phyloP scores from a whole-genome alignment of 2,888 invertebrate genomes.

The Seira musarum region DNA sequence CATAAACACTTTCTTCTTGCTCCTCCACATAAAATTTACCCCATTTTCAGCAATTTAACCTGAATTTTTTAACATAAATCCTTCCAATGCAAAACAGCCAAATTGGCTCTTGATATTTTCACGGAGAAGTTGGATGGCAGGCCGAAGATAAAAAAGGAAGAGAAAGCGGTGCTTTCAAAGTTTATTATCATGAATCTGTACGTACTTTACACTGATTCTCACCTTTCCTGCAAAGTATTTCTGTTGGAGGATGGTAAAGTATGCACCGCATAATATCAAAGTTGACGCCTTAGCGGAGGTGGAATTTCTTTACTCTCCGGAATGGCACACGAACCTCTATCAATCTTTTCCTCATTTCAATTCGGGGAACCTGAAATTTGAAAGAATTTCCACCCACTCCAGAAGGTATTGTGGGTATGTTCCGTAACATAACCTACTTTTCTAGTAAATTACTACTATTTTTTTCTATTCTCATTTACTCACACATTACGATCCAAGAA shows the following conservation, averaged over 20 bases:
- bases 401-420: background rate
- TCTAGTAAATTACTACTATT: constrained; percentile 6
- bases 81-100: constrained; percentile 3
- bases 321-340: too few relatives aligned
- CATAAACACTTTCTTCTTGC: background rate
- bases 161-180: background rate
- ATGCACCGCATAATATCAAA: too few relatives aligned
- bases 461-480: constrained; percentile 1
- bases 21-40: background rate
- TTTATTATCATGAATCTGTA: background rate
- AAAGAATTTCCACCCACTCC: too few relatives aligned
- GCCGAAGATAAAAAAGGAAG: background rate
- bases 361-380: too few relatives aligned
- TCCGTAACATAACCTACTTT: constrained; percentile 5
- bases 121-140: background rate
- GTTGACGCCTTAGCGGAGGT: too few relatives aligned
- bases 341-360: too few relatives aligned
- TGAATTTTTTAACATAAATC: background rate
- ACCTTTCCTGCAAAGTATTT: too few relatives aligned
- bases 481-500: background rate
- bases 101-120: constrained; percentile 2
- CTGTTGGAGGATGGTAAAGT: too few relatives aligned
- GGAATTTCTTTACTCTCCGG: too few relatives aligned
- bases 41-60: background rate
- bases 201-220: background rate